Base-by-base conservation (phyloP, 2,113 vertebrate genomes). In the Australoheros scitulus region DNA sequence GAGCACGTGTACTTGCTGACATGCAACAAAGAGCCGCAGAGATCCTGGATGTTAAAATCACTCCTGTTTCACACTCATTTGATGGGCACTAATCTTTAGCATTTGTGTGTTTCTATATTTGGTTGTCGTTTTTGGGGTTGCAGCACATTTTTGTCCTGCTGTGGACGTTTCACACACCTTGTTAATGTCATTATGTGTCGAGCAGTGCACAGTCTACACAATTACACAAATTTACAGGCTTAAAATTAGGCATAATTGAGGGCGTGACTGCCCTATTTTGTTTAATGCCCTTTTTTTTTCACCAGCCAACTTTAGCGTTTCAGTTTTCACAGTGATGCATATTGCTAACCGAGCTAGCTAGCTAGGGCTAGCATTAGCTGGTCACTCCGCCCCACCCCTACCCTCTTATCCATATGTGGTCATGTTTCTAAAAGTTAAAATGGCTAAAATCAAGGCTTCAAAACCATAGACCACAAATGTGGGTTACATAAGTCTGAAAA, bases 1-100 rank as follows among this genome's bases (percentile, higher is more conserved):
- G 17, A 72, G 47, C 26, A 72, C 55, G 68, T 72, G 68, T 72
- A 55, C 68, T 55, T 72, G 43, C 26, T 72, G 68, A 72, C 47
- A 34, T 34, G 68, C 47, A 32, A 1, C 26, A 55, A 55, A 52
- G 29, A 72, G 17, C 65, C 32, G 26, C 65, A 52, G 18, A 0
- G 32, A 50, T 34, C 26, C 1, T 55, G 52, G 47, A 55, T n/a
- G 47, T 1, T 72, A 72, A 72, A 72, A 0, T 0, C 18, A 15
- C 43, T 29, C 65, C 65, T 50, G 15, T 50, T 70, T 70, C 18
- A 20, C 29, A 15, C 24, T 13, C 47, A 50, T 70, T 1, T 50
- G 11, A 43, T 13, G 15, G 14, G 8, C 26, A 24, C 5, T 47
- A 47, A 68, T 47, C 41, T 47, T 47, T 18, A 68, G 22, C 24